Evolutionary conservation across 2,113 vertebrate genomes (phyloP).

Genomic region (Onychostoma macrolepis): DNA sequence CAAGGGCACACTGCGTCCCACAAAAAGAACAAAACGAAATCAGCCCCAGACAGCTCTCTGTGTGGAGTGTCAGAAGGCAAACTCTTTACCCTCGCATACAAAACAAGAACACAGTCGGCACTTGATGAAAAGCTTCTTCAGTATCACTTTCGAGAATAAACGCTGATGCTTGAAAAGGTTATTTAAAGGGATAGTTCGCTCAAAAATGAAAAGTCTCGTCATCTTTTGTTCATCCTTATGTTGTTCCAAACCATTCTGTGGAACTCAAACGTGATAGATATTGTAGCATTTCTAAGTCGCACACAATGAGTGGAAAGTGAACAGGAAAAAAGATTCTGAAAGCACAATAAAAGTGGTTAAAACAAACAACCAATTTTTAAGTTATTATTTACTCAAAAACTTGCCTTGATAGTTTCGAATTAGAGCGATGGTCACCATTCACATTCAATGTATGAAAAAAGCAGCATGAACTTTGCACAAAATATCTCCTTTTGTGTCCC

Average conservation of each 20-base stretch:
- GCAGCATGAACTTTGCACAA: neutral
- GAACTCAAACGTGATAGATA: neutral
- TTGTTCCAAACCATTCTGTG: neutral
- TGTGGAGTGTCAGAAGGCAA: constrained; percentile 4
- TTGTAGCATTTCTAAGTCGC: neutral
- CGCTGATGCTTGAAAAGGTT: neutral
- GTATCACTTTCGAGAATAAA: constrained; percentile 5
- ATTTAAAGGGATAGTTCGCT: neutral
- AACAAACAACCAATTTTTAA: no score
- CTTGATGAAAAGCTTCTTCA: constrained; percentile 6
- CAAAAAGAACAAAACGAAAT: constrained; percentile 14
- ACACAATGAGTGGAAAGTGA: neutral
- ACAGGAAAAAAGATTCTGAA: neutral
- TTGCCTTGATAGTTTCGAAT: no score
- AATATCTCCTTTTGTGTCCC: neutral
- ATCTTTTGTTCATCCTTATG: neutral
- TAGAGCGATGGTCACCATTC: neutral
- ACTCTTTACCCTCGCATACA: constrained; percentile 12
- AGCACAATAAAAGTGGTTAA: neutral
- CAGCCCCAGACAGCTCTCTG: neutral
- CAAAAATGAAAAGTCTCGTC: neutral
- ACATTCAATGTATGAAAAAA: neutral
- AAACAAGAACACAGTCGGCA: neutral
- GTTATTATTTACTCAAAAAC: no score
- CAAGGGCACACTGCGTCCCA: neutral